Evolutionary conservation across 2,888 invertebrate species (phyloP).

Genomic region (Zaprionus obscuricornis): DNA sequence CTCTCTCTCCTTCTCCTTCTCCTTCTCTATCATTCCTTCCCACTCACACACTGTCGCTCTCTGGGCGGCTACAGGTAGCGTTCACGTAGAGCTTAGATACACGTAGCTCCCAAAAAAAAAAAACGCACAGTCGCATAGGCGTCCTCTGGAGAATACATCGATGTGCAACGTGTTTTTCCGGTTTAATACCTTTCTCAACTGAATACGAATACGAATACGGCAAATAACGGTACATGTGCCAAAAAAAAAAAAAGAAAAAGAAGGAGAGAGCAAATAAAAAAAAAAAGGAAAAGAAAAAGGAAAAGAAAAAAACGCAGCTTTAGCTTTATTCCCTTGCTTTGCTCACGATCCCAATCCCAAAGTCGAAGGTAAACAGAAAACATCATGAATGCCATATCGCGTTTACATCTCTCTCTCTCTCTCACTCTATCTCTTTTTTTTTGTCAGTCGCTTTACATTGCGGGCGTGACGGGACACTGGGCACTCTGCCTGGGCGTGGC

Average conservation of each 20-base stretch:
- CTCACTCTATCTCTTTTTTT: neutral
- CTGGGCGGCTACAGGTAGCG: too few relatives aligned
- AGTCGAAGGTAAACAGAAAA: slow-evolving; percentile 42
- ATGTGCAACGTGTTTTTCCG: slow-evolving; percentile 79
- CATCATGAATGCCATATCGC: slow-evolving; percentile 54
- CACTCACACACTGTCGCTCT: slow-evolving; percentile 8
- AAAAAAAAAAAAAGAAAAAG: slow-evolving; percentile 20
- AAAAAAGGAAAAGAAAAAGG: neutral
- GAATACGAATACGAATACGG: slow-evolving; percentile 75
- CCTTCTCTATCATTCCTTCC: too few relatives aligned
- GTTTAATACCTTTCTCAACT: slow-evolving; percentile 74
- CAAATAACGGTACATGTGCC: slow-evolving; percentile 66
- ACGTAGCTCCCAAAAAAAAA: too few relatives aligned
- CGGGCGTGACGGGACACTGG: slow-evolving; percentile 71
- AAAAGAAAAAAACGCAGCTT: neutral
- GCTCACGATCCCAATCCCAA: neutral
- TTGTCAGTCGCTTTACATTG: slow-evolving; percentile 58
- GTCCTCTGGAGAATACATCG: slow-evolving; percentile 60
- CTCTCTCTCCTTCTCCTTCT: too few relatives aligned
- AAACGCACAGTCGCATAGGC: neutral
- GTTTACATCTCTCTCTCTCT: slow-evolving; percentile 14
- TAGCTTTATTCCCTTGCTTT: too few relatives aligned
- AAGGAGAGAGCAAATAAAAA: slow-evolving; percentile 1
- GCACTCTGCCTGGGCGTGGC: too few relatives aligned
- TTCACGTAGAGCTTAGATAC: too few relatives aligned